phyloP scores from a whole-genome alignment of 1,140 invertebrate species.

The Pseudoatta argentina region DNA sequence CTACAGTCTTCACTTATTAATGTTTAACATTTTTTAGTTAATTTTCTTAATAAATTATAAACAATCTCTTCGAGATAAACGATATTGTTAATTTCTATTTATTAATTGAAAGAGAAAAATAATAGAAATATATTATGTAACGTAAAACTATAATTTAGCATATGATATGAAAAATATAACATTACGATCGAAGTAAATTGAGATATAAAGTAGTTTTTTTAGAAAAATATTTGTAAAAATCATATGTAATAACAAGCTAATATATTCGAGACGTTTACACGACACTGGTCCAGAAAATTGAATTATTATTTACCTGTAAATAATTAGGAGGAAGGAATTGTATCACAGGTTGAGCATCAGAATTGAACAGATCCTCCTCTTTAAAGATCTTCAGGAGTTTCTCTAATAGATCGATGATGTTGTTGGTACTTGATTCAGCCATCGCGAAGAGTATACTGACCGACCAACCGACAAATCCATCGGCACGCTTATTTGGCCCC shows the following conservation, averaged over 20 bases:
- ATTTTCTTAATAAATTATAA: not conserved
- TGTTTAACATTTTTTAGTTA: too few relatives aligned
- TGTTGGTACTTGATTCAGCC: slow-evolving; percentile 17
- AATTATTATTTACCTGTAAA: slow-evolving; percentile 78
- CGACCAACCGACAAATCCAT: slow-evolving; percentile 1
- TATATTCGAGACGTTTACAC: not conserved
- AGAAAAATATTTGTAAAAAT: too few relatives aligned
- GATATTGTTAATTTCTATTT: not conserved
- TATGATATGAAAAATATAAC: not conserved
- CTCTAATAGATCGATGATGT: slow-evolving; percentile 67
- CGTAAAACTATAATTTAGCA: not conserved
- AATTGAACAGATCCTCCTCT: slow-evolving; percentile 80
- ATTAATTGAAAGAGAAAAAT: not conserved
- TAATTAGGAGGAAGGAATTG: slow-evolving; percentile 83
- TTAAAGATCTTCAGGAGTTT: slow-evolving; percentile 78
- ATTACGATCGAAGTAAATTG: not conserved
- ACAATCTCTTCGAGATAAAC: not conserved
- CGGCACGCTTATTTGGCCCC: slow-evolving; percentile 13
- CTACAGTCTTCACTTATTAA: too few relatives aligned
- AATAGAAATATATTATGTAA: not conserved
- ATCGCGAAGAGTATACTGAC: slow-evolving; percentile 35
- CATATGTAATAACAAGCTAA: not conserved
- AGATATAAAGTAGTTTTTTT: not conserved
- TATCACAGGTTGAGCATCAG: slow-evolving; percentile 77
- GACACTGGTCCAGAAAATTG: not conserved